Base-by-base conservation (phyloP, 2,797 vertebrate species). In the Rousettus madagascariensis region DNA sequence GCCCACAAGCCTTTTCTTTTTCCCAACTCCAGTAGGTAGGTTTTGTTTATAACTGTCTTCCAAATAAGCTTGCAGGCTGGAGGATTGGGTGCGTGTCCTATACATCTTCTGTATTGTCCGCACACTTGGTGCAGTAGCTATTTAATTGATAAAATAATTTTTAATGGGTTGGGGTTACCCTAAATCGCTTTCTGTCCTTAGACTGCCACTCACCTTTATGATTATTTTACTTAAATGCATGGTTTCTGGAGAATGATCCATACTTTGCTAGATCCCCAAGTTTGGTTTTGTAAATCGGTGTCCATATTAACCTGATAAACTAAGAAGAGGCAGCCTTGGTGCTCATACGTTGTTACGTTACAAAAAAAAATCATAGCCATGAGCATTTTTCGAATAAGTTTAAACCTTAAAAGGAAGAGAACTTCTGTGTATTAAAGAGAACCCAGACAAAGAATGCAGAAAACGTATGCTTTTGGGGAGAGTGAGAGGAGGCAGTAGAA, bases 381-480 rank as follows among this genome's bases (percentile, higher is more conserved):
- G 26, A 80, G 36, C 0, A 0, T 93, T 93, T 95, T 90, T 84
- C 68, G 49, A 94, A 85, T 7, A 57, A 82, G 63, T 49, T 26
- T 85, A 90, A 93, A 80, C 61, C 72, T 65, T 78, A 84, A 55
- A 95, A 86, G 68, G 24, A 79, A 49, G 53, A 13, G 36, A 65
- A 86, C 41, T 77, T 86, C 49, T 0, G 0, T 53, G 90, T 86
- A 30, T 72, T 86, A 46, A 92, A 85, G 28, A 83, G 51, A 94
- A 77, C 10, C 20, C 74, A 86, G 68, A 80, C 41, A 83, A 96
- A 96, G 91, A 84, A 89, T 80, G 43, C 82, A 95, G 72, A 96
- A 95, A 96, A 95, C 92, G 95, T 87, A 93, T 49, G 87, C 71
- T 91, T 96, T 92, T 33, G 78, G 71, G 53, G 57, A 83, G 78